A percentile compares a stretch with the other conserved stretches of the same genome.
Conservation (phyloP, 2,113 vertebrate genomes). For the Xerus inauris region DNA sequence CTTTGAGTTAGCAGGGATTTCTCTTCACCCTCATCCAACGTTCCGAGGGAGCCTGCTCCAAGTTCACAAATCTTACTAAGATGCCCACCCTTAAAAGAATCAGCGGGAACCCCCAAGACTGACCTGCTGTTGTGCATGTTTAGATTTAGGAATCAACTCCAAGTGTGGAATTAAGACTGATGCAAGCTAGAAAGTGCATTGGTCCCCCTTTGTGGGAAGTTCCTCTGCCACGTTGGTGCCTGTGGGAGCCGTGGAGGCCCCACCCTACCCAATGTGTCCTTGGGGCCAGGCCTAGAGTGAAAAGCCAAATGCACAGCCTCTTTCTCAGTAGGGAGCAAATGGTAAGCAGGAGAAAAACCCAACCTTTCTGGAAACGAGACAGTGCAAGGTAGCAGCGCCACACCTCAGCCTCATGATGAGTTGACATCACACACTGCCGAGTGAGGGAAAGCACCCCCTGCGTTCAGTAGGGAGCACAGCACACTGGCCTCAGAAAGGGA, state of each 20-base stretch:
- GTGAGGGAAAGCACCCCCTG: background rate
- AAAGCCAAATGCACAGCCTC: background rate
- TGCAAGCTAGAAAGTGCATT: background rate
- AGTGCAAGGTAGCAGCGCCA: background rate
- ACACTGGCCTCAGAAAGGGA: background rate
- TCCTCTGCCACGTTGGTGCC: accelerated
- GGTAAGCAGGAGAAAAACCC: no score
- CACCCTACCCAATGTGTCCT: background rate
- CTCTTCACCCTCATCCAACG: background rate
- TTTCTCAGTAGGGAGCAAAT: background rate
- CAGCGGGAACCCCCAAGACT: background rate
- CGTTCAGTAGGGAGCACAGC: accelerated
- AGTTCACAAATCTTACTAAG: background rate
- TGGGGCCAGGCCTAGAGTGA: background rate
- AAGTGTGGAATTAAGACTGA: background rate
- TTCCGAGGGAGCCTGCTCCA: background rate
- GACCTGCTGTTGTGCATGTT: background rate
- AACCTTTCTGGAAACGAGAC: background rate
- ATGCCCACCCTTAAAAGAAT: background rate
- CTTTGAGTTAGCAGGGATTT: background rate
- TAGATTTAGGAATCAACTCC: background rate
- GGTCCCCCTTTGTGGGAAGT: accelerated
- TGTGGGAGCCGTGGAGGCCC: accelerated
- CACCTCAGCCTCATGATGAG: accelerated
- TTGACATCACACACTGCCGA: no score